Conservation (phyloP, 2,888 invertebrate species). For the Troides helena region DNA sequence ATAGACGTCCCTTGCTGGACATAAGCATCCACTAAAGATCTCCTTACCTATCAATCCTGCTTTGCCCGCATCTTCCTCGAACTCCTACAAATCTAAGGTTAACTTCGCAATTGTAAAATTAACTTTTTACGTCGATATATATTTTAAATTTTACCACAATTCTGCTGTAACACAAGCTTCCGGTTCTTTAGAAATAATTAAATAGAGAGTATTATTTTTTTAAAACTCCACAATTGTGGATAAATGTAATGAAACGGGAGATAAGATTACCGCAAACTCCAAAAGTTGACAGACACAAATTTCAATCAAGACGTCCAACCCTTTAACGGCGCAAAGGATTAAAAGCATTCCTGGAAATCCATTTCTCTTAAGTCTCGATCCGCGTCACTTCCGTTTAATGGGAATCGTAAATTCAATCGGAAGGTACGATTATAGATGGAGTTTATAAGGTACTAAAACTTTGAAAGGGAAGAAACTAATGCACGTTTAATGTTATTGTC, state of each 20-base stretch:
- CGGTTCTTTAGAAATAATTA: no score
- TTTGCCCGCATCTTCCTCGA: no score
- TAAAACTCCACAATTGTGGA: not conserved
- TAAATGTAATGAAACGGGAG: not conserved
- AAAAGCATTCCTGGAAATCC: conserved; percentile 45
- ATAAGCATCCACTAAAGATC: no score
- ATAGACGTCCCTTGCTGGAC: no score
- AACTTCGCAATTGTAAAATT: no score
- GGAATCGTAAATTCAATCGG: conserved; percentile 53
- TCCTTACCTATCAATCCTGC: no score
- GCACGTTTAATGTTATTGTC: not conserved
- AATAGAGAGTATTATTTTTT: not conserved
- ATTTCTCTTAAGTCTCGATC: conserved; percentile 37
- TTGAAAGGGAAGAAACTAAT: conserved; percentile 34
- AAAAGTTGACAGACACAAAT: conserved; percentile 33
- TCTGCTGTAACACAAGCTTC: no score
- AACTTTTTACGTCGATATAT: no score
- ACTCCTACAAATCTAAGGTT: no score
- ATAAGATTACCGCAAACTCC: conserved; percentile 7
- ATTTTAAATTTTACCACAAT: no score
- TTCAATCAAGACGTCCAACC: conserved; percentile 40
- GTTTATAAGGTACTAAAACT: conserved; percentile 44
- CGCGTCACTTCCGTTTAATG: conserved; percentile 49
- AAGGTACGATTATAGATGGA: conserved; percentile 39
- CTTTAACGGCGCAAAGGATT: conserved; percentile 41